These are phyloP conservation scores for Podarcis siculus DNA, from an alignment of 2,797 vertebrate genomes.

Conservation along the genomic window DNA sequence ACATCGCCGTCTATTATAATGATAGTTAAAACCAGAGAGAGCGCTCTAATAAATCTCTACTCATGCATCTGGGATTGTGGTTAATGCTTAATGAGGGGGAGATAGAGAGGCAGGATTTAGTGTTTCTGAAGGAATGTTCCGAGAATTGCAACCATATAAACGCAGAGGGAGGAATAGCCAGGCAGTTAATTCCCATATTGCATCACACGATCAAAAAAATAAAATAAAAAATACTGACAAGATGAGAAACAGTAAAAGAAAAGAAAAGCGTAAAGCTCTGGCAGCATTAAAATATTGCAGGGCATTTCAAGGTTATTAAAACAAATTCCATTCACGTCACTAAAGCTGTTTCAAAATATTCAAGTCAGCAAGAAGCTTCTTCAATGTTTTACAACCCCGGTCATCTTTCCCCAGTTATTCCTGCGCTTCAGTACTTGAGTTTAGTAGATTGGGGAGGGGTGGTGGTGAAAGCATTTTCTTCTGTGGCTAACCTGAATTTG, in stretches of 20 bases:
- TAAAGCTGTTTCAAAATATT: constrained; percentile 49
- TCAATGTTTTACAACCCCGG: constrained; percentile 21
- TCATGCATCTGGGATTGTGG: constrained; percentile 43
- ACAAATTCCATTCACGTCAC: constrained; percentile 46
- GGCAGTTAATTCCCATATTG: constrained; percentile 55
- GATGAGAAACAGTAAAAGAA: constrained; percentile 48
- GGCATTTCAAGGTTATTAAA: constrained; percentile 62
- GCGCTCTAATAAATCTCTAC: constrained; percentile 40
- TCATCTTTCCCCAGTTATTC: constrained; percentile 27
- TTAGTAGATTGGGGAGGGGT: not conserved
- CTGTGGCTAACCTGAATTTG: constrained; percentile 11
- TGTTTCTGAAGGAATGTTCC: constrained; percentile 51
- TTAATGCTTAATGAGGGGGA: constrained; percentile 44
- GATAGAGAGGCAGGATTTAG: constrained; percentile 29
- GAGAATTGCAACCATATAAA: constrained; percentile 44
- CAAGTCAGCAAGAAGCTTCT: constrained; percentile 37
- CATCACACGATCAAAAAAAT: constrained; percentile 53
- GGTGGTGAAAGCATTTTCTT: not conserved
- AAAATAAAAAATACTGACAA: constrained; percentile 33
- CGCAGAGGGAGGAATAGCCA: constrained; percentile 42
- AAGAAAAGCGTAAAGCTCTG: constrained; percentile 54
- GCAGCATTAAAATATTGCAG: constrained; percentile 59
- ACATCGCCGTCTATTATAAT: constrained; percentile 28
- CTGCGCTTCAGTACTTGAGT: constrained; percentile 25
- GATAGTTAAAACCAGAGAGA: constrained; percentile 34